Evolutionary conservation across 2,113 vertebrate species (phyloP).

Genomic region (Semnornis frantzii): DNA sequence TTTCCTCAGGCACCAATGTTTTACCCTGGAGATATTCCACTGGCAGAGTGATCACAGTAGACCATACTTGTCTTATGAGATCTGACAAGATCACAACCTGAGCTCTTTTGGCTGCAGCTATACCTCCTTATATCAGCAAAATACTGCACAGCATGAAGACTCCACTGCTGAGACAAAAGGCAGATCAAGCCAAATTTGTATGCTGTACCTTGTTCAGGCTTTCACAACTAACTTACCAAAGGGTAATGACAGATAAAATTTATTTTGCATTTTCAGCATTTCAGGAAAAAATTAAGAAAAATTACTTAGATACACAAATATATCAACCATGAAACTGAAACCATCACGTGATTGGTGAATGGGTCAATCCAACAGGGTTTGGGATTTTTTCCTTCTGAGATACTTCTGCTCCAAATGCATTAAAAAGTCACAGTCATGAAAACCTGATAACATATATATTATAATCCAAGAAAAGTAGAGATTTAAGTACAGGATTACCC

Average conservation of each 20-base stretch:
- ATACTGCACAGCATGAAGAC: neutral
- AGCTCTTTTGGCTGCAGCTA: neutral
- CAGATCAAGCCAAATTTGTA: neutral
- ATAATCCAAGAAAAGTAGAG: neutral
- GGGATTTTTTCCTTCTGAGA: neutral
- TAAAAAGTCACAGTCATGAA: neutral
- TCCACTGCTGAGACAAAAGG: neutral
- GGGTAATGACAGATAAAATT: neutral
- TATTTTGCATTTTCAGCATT: neutral
- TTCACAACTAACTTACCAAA: neutral
- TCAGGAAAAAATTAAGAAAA: neutral
- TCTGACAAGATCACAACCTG: constrained; percentile 10
- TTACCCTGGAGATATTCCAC: neutral
- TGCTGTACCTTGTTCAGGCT: neutral
- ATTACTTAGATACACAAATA: neutral
- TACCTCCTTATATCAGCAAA: neutral
- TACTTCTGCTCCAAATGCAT: neutral
- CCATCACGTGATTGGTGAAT: neutral
- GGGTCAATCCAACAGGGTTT: neutral
- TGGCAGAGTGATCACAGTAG: neutral
- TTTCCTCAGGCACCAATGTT: neutral
- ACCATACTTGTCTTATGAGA: neutral
- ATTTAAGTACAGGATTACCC: neutral
- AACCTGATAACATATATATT: neutral
- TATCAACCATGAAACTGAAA: neutral